Base-by-base conservation (phyloP, 2,113 vertebrate genomes). In the Rhipidura dahli region DNA sequence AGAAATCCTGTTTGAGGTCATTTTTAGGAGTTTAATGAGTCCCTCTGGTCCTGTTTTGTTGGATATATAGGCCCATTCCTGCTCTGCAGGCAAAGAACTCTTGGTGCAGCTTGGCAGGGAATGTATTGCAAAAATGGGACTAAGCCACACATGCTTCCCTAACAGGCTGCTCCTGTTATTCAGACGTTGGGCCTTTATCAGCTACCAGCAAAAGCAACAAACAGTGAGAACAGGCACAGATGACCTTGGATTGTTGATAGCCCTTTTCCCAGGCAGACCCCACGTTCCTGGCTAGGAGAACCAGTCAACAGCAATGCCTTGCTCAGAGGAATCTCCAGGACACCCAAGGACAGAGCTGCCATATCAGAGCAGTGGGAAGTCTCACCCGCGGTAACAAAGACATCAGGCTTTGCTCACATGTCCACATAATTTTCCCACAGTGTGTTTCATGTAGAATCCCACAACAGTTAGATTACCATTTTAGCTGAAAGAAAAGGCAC, bases 161-260 rank as follows among this genome's bases (percentile, higher is more conserved):
- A n/a, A n/a, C n/a, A n/a, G 33, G 60, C 83, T 64, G 60, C 85
- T 93, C 64, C 56, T n/a, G 56, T 73, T 95, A 57, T 27, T 88
- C 53, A 78, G 68, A 65, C 2, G 0, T 11, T 31, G 44, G 44
- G 76, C 79, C 59, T 95, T 85, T 83, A 95, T 92, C 96, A 90
- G 60, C 85, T 64, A 93, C 59, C 68, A 93, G 76, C 66, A 93
- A 90, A 44, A 87, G 81, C 84, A 91, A 87, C 71, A 71, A 89
- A 44, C 71, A 84, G 56, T 10, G 51, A 73, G 57, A 90, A 88
- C 68, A 86, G 69, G 40, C 89, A 91, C 69, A 84, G 76, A 80
- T 65, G 95, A 69, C 95, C 95, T 84, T 92, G 83, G 44, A 39
- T 30, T 51, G 80, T 14, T 83, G 80, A 92, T 16, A 84, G 72